Evolutionary conservation across 2,797 vertebrate genomes (phyloP), one percentile per base, ranked within the genome.

Genomic region (Dipus sagitta): DNA sequence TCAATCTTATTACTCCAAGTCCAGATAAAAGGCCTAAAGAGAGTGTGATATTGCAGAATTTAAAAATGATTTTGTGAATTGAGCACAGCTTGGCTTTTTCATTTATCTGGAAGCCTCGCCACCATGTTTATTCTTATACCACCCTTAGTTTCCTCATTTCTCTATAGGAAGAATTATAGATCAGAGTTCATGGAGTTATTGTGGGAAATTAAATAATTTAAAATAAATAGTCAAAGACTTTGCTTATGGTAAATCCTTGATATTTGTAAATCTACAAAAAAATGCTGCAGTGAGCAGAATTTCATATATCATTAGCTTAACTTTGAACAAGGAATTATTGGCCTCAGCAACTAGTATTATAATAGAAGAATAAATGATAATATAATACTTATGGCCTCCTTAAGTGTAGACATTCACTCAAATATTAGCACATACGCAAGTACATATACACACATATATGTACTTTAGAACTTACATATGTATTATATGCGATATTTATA

Each of bases 341-440:
- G 47, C 64, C 21, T 93, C 30, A 70, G 71, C 28, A 96, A 80
- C 10, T 71, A 71, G 71, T 88, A 10, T 32, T 83, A 92, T 79
- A 76, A 70, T 32, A 88, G 75, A 80, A 90, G 21, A 76, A 90
- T 38, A 94, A 82, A 28, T 82, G 14, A 83, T 93, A 92, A 91
- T 85, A 85, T 26, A 93, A 78, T 60, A 54, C 3, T 78, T 3
- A 54, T 7, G 67, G 10, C 87, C 11, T 74, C 47, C 52, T 95
- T 84, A 92, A 85, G 32, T 74, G 62, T 5, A 47, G 23, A 58
- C 28, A 79, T 65, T 70, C n/a, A 77, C 7, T 88, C 90, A 23
- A 7, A 38, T 82, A 38, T 74, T 81, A 88, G 20, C 9, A 88
- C 12, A 85, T 12, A 42, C 13, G 34, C 42, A 58, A 14, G 34